These are phyloP conservation scores for Rhea americana DNA, from an alignment of 2,113 vertebrate genomes.

Conservation along the genomic window DNA sequence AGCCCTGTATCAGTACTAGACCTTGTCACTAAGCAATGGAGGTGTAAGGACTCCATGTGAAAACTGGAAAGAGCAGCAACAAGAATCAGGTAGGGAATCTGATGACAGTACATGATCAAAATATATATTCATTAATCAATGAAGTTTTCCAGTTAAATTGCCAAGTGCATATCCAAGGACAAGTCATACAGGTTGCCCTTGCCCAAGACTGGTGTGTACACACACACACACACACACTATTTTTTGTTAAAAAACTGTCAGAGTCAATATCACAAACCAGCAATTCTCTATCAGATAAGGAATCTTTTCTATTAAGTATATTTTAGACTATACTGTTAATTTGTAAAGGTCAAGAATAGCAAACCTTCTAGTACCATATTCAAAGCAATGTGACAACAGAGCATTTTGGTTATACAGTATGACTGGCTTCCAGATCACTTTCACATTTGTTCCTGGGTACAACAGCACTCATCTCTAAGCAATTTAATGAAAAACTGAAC, in stretches of 20 bases:
- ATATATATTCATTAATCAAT: not conserved
- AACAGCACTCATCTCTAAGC: not conserved
- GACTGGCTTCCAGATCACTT: not conserved
- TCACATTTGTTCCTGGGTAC: not conserved
- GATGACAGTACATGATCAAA: not conserved
- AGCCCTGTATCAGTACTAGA: not conserved
- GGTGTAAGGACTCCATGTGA: not conserved
- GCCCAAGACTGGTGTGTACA: not conserved
- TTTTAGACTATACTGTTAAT: not conserved
- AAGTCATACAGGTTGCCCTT: not conserved
- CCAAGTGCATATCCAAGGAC: not conserved
- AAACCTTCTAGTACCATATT: not conserved
- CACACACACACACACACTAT: too few relatives aligned
- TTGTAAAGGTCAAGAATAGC: not conserved
- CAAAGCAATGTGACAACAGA: fast-evolving
- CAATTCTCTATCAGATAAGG: not conserved
- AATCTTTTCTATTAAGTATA: not conserved
- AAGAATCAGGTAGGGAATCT: not conserved
- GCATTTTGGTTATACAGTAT: not conserved
- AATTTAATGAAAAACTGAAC: not conserved
- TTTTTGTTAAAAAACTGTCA: not conserved
- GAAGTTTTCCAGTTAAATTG: not conserved
- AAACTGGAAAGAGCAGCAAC: not conserved
- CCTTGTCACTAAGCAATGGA: not conserved
- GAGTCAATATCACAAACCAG: not conserved